Percentiles rank a stretch among this genome's conserved stretches.
These are phyloP conservation scores for Loriculus beryllinus DNA, from an alignment of 2,797 vertebrate genomes.

Conservation along the genomic window DNA sequence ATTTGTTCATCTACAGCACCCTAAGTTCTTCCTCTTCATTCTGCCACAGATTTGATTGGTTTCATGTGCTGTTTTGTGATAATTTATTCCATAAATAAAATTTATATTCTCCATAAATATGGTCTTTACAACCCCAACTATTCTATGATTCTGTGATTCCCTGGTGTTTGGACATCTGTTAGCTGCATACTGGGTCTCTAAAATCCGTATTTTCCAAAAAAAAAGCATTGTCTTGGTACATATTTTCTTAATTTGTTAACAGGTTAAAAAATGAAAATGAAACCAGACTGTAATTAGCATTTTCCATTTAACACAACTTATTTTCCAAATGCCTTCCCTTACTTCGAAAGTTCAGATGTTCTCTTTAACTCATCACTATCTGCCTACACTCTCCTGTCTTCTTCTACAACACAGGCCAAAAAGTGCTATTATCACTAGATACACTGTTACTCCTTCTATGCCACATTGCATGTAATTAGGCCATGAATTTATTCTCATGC, in stretches of 20 bases:
- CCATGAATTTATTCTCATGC: background rate
- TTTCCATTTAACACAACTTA: background rate
- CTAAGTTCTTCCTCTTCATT: background rate
- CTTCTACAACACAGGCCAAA: background rate
- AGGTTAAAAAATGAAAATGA: background rate
- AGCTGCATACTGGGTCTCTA: background rate
- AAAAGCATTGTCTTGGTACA: background rate
- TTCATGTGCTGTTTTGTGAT: background rate
- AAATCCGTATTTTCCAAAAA: background rate
- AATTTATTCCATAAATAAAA: background rate
- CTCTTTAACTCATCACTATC: background rate
- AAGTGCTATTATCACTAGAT: background rate
- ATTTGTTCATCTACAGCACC: background rate
- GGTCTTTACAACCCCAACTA: background rate
- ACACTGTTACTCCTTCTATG: background rate
- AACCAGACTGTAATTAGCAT: background rate
- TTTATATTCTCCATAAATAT: background rate
- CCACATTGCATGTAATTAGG: background rate
- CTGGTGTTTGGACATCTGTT: background rate
- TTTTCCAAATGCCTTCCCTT: background rate
- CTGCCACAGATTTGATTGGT: background rate
- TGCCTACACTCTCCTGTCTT: background rate
- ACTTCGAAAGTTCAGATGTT: background rate
- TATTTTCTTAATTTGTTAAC: background rate
- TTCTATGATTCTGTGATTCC: background rate